Conservation (phyloP, 2,113 vertebrate genomes). For the Chiloscyllium plagiosum region DNA sequence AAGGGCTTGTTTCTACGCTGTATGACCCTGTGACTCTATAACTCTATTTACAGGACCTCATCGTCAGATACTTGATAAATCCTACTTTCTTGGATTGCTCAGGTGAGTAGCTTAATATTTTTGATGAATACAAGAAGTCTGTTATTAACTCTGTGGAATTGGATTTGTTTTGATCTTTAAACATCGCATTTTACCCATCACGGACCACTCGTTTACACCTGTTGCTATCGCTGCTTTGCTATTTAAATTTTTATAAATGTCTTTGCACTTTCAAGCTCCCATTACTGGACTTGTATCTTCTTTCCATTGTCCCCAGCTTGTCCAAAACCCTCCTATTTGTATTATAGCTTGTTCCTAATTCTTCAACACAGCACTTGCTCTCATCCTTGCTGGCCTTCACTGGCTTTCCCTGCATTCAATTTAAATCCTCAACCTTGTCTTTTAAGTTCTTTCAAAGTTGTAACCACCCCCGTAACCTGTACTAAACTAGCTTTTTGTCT, state of each 20-base stretch:
- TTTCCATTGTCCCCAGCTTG: not conserved
- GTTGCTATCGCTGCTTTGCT: not conserved
- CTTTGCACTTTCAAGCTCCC: not conserved
- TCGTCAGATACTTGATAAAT: conserved; percentile 95
- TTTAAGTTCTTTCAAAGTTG: not conserved
- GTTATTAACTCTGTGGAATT: not conserved
- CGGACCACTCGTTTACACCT: not conserved
- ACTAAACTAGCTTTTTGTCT: not conserved
- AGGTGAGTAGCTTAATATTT: conserved; percentile 58
- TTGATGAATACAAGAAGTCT: not conserved
- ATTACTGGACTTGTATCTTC: not conserved
- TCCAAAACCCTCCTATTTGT: not conserved
- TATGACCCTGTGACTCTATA: no score
- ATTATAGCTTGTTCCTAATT: not conserved
- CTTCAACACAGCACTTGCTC: not conserved
- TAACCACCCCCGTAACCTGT: not conserved
- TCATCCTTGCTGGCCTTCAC: not conserved
- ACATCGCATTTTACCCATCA: not conserved
- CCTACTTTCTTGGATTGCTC: conserved; percentile 87
- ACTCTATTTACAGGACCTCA: conserved; percentile 71
- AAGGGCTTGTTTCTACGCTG: no score
- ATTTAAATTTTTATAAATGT: not conserved
- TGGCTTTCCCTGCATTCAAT: not conserved
- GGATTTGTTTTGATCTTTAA: not conserved
- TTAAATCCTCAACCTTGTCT: not conserved